Conservation (phyloP, 2,888 invertebrate species). For the Corythucha ciliata region DNA sequence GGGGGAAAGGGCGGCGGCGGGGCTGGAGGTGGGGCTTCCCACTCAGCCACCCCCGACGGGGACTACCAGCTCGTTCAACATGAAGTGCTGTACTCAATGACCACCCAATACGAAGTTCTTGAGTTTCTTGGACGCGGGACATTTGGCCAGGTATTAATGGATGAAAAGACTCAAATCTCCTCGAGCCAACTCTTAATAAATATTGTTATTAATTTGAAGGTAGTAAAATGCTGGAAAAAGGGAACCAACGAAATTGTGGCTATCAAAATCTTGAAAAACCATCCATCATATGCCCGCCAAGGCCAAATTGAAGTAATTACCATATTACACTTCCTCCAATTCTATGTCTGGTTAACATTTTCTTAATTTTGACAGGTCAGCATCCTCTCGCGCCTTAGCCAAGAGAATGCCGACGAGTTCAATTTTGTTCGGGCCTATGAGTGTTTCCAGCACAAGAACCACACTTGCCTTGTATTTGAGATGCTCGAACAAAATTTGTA, state of each 20-base stretch:
- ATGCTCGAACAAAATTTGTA: conserved; percentile 99
- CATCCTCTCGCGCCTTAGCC: conserved; percentile 83
- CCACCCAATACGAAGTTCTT: conserved; percentile 85
- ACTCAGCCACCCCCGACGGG: conserved; percentile 80
- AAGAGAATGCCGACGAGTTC: conserved; percentile 98
- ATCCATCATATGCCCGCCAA: conserved; percentile 99
- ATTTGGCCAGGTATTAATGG: conserved; percentile 71
- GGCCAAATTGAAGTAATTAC: conserved; percentile 92
- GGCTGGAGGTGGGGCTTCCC: conserved; percentile 39
- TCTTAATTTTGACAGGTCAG: conserved; percentile 51
- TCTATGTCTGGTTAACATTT: not conserved
- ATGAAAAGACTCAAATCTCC: conserved; percentile 1
- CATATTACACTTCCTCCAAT: not conserved
- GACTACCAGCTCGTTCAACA: conserved; percentile 98
- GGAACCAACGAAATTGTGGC: conserved; percentile 99
- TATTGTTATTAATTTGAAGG: conserved; percentile 52
- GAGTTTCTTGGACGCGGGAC: conserved; percentile 99
- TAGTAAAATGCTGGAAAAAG: conserved; percentile 99
- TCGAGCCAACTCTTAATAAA: not conserved
- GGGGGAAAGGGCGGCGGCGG: conserved; percentile 64
- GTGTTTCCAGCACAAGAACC: conserved; percentile 99
- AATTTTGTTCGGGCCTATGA: conserved; percentile 99
- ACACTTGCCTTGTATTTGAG: conserved; percentile 98
- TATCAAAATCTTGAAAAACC: conserved; percentile 99
- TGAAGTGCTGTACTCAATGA: conserved; percentile 87